Evolutionary conservation across 2,888 invertebrate genomes (phyloP).

Genomic region (Phalera bucephala): DNA sequence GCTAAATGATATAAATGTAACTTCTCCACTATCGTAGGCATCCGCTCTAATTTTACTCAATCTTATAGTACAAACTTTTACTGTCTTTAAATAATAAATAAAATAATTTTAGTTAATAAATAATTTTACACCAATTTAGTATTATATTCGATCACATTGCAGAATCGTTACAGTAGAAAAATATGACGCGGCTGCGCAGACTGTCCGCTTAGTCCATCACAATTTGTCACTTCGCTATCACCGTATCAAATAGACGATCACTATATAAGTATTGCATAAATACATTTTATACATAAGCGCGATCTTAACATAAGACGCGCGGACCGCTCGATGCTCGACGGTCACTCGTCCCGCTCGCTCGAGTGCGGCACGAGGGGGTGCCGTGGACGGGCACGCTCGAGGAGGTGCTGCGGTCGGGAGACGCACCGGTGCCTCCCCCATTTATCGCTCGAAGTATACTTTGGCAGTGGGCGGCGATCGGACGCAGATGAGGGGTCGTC

Average conservation of each 20-base stretch:
- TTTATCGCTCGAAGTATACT: slow-evolving; percentile 41
- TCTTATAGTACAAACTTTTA: slow-evolving; percentile 31
- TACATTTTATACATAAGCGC: slow-evolving; percentile 46
- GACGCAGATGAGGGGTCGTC: too few relatives aligned
- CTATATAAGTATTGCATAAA: slow-evolving; percentile 50
- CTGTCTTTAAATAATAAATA: slow-evolving; percentile 66
- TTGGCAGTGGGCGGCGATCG: slow-evolving; percentile 34
- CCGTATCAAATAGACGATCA: slow-evolving; percentile 40
- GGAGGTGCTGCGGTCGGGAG: slow-evolving; percentile 5
- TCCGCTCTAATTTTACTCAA: slow-evolving; percentile 44
- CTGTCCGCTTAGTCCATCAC: slow-evolving; percentile 34
- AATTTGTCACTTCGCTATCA: slow-evolving; percentile 67
- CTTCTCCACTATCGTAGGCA: slow-evolving; percentile 26
- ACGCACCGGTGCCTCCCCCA: not conserved
- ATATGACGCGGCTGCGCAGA: slow-evolving; percentile 46
- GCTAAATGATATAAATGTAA: slow-evolving; percentile 16
- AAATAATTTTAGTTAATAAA: slow-evolving; percentile 54
- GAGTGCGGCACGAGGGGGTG: slow-evolving; percentile 18
- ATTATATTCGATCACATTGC: slow-evolving; percentile 61
- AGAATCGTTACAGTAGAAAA: slow-evolving; percentile 61
- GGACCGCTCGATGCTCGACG: slow-evolving; percentile 24
- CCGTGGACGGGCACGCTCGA: slow-evolving; percentile 19
- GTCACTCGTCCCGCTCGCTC: slow-evolving; percentile 23
- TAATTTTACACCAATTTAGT: slow-evolving; percentile 48
- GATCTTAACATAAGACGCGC: slow-evolving; percentile 60